phyloP scores from a whole-genome alignment of 2,888 invertebrate species.

The Euplexia lucipara region DNA sequence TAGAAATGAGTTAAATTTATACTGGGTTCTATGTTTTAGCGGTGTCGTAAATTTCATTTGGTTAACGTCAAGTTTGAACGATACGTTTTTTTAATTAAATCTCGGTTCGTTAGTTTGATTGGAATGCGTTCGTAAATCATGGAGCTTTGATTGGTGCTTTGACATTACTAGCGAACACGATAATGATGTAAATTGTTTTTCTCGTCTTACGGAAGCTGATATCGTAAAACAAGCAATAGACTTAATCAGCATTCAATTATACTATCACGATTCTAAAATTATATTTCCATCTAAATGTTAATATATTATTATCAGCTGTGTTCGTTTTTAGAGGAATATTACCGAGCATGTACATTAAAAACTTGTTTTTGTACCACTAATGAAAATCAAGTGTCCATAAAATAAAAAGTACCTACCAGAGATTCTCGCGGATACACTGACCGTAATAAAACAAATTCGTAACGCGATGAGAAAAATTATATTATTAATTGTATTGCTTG shows the following conservation, averaged over 20 bases:
- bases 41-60: constrained; percentile 84
- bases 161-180: constrained; percentile 62
- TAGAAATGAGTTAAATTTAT: constrained; percentile 87
- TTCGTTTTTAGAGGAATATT: constrained; percentile 57
- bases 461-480: constrained; percentile 47
- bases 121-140: constrained; percentile 70
- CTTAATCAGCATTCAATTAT: constrained; percentile 65
- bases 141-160: constrained; percentile 67
- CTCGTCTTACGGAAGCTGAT: constrained; percentile 65
- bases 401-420: constrained; percentile 48
- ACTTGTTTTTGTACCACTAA: constrained; percentile 54
- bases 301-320: constrained; percentile 42
- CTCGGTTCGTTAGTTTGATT: constrained; percentile 79
- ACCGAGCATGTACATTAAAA: constrained; percentile 51
- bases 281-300: constrained; percentile 66
- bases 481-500: constrained; percentile 13
- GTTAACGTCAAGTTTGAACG: constrained; percentile 77
- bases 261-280: constrained; percentile 60
- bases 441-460: constrained; percentile 50
- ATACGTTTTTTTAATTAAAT: constrained; percentile 88
- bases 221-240: constrained; percentile 66
- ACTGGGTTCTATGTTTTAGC: constrained; percentile 85
- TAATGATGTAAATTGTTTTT: constrained; percentile 65
- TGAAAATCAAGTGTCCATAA: constrained; percentile 56
- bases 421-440: constrained; percentile 29